Conservation (phyloP, 1,140 invertebrate species). For the Bombus pyrosoma region DNA sequence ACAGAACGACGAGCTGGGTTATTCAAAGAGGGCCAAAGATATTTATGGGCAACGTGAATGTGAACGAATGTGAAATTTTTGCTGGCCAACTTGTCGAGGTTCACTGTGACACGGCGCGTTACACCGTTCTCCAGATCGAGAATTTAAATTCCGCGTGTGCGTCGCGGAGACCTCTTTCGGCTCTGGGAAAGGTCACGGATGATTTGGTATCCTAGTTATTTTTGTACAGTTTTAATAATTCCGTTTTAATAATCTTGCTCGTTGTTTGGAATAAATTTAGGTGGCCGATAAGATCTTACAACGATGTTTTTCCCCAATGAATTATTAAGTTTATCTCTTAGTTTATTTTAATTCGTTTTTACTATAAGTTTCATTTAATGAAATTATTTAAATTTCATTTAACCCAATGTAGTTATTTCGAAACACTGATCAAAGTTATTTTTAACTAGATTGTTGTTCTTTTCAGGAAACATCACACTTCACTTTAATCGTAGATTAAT, state of each 20-base stretch:
- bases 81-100: constrained; percentile 16
- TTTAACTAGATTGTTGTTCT: not conserved
- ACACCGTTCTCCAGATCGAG: not conserved
- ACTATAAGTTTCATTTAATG: not conserved
- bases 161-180: not conserved
- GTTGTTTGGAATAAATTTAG: not conserved
- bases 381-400: too few relatives aligned
- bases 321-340: not conserved
- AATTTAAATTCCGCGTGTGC: constrained; percentile 23
- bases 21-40: not conserved
- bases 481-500: not conserved
- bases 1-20: not conserved
- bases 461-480: not conserved
- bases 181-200: not conserved
- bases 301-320: not conserved
- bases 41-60: constrained; percentile 16
- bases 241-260: not conserved
- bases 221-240: not conserved
- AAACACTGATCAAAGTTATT: not conserved
- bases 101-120: not conserved
- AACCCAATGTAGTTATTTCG: too few relatives aligned
- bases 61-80: not conserved
- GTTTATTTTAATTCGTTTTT: not conserved
- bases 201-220: not conserved
- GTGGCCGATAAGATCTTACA: too few relatives aligned